Conservation (phyloP, 2,888 invertebrate genomes). For the Merodon equestris region DNA sequence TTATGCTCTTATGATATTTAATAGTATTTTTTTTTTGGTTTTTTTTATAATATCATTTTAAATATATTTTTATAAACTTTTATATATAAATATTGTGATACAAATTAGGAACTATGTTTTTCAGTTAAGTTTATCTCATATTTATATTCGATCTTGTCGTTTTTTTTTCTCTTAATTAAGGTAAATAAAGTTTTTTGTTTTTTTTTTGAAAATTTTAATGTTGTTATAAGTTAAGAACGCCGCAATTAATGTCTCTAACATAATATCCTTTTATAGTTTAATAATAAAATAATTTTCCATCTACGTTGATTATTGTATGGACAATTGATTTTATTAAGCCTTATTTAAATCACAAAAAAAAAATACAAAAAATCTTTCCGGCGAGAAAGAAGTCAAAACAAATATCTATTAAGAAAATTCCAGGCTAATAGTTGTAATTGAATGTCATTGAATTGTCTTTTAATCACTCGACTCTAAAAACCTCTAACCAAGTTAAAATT, state of each 20-base stretch:
- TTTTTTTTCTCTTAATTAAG: too few species aligned
- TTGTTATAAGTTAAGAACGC: conserved; percentile 35
- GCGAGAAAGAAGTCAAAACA: too few species aligned
- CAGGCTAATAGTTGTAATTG: too few species aligned
- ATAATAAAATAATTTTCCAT: not conserved
- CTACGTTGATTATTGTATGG: too few species aligned
- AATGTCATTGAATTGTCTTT: too few species aligned
- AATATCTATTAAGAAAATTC: too few species aligned
- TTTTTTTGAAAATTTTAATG: conserved; percentile 25
- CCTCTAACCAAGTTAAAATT: conserved; percentile 33
- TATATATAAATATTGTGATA: conserved; percentile 61
- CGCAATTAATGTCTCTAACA: conserved; percentile 26
- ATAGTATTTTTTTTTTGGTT: conserved; percentile 35
- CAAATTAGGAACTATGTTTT: conserved; percentile 68
- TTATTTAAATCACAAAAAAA: too few species aligned
- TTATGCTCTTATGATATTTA: conserved; percentile 41
- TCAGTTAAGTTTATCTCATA: conserved; percentile 48
- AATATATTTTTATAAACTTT: conserved; percentile 51
- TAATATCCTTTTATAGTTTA: not conserved
- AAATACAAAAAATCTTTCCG: too few species aligned
- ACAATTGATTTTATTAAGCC: too few species aligned
- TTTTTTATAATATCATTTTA: conserved; percentile 48
- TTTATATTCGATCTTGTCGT: conserved; percentile 20
- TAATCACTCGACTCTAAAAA: conserved; percentile 6
- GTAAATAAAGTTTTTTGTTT: conserved; percentile 24